Evolutionary conservation across 2,113 vertebrate species (phyloP), one percentile per base, ranked within the genome.

Genomic region (Talpa occidentalis): DNA sequence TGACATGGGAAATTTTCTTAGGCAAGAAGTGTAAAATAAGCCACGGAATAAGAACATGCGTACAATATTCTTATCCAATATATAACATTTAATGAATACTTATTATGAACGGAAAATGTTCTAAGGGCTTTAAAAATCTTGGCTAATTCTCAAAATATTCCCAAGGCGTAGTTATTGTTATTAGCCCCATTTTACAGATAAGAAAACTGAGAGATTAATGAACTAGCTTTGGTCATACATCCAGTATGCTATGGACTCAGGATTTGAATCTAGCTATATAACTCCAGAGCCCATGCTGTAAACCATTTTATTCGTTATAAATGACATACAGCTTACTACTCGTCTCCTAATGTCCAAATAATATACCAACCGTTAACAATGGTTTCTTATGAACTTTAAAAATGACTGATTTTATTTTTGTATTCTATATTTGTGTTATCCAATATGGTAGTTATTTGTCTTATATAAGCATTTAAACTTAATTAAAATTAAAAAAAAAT

Each of bases 401-500:
- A 21, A 70, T 88, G 47, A 64, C 80, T 28, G 15, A 70, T 14
- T 87, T 91, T 42, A 72, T 14, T 84, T 81, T 83, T 35, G 81
- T 64, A 81, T 80, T 94, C 44, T 93, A 26, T 76, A 47, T 79
- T 60, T 90, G 40, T 69, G 28, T 4, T 67, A 26, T 67, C 22
- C 72, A 92, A 64, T 49, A 60, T 44, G 74, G 44, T 72, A 76
- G 69, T 15, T 7, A n/a, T 4, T 74, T 92, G 47, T 24, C 19
- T 78, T 56, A 59, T 4, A 5, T 47, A 62, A 42, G 16, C 66
- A 52, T 91, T 90, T 81, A 92, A 73, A 85, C n/a, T 30, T 86
- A 93, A 93, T 95, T 84, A 92, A 93, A 95, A 91, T 94, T 35
- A 87, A 89, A 82, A 89, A 86, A 77, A 84, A 62, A 79, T 82